Conservation (phyloP, 2,888 invertebrate genomes). For the Drosophila fungiperda region DNA sequence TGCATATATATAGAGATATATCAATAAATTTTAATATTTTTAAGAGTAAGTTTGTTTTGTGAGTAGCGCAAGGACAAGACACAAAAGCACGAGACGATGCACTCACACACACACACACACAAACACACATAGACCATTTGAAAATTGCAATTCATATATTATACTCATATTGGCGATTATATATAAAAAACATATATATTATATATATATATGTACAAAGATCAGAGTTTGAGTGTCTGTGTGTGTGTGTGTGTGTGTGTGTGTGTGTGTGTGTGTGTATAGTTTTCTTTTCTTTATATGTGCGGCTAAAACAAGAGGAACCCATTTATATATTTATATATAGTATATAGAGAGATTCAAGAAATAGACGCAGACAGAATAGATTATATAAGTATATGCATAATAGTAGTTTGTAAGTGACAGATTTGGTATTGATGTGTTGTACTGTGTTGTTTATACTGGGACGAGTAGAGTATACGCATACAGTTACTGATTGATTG, state of each 20-base stretch:
- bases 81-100: slow-evolving; percentile 54
- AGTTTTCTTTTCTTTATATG: slow-evolving; percentile 9
- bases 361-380: slow-evolving; percentile 50
- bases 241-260: slow-evolving; percentile 21
- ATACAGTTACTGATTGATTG: slow-evolving; percentile 57
- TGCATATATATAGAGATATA: slow-evolving; percentile 42
- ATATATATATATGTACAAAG: background rate
- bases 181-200: background rate
- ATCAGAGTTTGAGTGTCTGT: background rate
- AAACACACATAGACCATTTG: slow-evolving; percentile 35
- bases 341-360: slow-evolving; percentile 18
- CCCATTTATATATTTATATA: slow-evolving; percentile 36
- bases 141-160: slow-evolving; percentile 27
- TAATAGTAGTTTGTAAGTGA: slow-evolving; percentile 38
- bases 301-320: slow-evolving; percentile 46
- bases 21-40: slow-evolving; percentile 40
- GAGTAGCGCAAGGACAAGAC: slow-evolving; percentile 66
- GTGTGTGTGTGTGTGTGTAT: slow-evolving; percentile 22
- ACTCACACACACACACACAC: slow-evolving; percentile 32
- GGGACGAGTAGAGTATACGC: slow-evolving; percentile 26
- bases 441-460: slow-evolving; percentile 30
- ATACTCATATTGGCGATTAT: slow-evolving; percentile 21
- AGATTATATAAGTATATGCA: slow-evolving; percentile 23
- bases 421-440: slow-evolving; percentile 24
- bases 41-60: slow-evolving; percentile 42